A percentile compares a stretch with the other conserved stretches of the same genome.
Evolutionary conservation across 2,113 vertebrate genomes (phyloP).

Genomic region (Mustelus asterias): DNA sequence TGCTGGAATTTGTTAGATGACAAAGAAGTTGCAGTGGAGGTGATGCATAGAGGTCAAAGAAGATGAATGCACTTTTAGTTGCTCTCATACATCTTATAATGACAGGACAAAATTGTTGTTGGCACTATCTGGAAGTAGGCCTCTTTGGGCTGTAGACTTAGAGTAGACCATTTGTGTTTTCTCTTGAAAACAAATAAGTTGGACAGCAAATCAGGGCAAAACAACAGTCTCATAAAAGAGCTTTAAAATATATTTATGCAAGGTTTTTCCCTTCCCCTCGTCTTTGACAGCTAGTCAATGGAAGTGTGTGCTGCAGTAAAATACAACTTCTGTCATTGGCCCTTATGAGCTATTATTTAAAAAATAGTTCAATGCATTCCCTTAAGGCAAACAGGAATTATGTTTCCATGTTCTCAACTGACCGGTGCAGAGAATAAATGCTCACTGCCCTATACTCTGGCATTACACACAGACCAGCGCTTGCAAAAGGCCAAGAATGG

Average conservation of each 20-base stretch:
- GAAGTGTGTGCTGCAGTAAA: background rate
- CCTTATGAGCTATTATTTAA: background rate
- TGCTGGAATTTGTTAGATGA: background rate
- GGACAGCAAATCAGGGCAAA: background rate
- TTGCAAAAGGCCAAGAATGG: background rate
- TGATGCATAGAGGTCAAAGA: background rate
- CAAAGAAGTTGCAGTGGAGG: background rate
- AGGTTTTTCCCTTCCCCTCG: background rate
- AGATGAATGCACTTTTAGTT: background rate
- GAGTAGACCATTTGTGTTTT: background rate
- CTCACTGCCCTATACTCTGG: background rate
- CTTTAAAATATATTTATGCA: background rate
- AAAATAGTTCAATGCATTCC: background rate
- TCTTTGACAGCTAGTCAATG: background rate
- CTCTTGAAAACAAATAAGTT: background rate
- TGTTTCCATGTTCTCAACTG: constrained; percentile 1
- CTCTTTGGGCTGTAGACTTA: background rate
- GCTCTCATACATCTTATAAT: background rate
- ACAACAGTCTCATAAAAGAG: background rate
- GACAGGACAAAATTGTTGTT: background rate
- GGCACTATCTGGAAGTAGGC: background rate
- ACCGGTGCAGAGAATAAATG: background rate
- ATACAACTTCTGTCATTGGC: background rate
- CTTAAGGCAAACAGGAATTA: background rate
- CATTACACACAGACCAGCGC: background rate